Conservation (phyloP, 2,797 vertebrate species). For the Sebastes cheni region DNA sequence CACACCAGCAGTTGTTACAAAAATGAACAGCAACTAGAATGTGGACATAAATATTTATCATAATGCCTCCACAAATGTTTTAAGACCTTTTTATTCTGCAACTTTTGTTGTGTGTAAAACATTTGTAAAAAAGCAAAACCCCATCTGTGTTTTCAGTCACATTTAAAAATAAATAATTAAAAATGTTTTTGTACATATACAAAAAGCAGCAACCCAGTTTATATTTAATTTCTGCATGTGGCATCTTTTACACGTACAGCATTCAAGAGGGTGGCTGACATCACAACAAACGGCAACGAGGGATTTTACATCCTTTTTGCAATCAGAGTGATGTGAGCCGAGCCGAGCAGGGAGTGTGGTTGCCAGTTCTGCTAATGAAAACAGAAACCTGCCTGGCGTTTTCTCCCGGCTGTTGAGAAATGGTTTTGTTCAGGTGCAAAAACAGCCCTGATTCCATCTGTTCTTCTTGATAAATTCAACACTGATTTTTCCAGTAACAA, state of each 20-base stretch:
- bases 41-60: neutral
- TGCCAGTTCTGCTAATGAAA: conserved; percentile 56
- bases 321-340: conserved; percentile 14
- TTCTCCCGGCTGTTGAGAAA: conserved; percentile 29
- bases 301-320: conserved; percentile 18
- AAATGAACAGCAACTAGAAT: conserved; percentile 8
- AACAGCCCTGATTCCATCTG: conserved; percentile 54
- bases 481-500: conserved; percentile 51
- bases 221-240: conserved; percentile 8
- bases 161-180: neutral
- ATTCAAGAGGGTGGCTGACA: conserved; percentile 1
- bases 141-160: neutral
- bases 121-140: neutral
- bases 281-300: conserved; percentile 1
- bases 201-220: neutral
- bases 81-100: neutral
- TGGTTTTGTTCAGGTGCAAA: conserved; percentile 52
- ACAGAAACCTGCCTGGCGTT: conserved; percentile 33
- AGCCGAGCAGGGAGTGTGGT: conserved; percentile 6
- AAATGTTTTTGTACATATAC: neutral
- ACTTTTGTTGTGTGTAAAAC: neutral
- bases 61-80: neutral
- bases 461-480: conserved; percentile 45
- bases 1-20: neutral
- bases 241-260: neutral